These are phyloP conservation scores for Cepaea hortensis DNA, from an alignment of 2,888 invertebrate genomes.

Conservation along the genomic window DNA sequence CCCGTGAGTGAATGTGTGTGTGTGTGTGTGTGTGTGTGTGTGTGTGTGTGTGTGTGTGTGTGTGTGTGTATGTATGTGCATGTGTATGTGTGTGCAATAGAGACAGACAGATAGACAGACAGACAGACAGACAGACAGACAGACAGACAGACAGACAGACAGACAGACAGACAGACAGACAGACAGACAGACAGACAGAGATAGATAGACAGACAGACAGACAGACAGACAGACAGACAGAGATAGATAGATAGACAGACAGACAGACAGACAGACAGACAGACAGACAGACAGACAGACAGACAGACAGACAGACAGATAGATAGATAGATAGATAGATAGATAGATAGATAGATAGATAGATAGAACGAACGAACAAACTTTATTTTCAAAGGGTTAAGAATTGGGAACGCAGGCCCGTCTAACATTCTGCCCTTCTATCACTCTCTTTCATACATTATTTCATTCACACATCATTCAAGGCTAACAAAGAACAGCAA, in stretches of 20 bases:
- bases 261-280: no score
- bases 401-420: no score
- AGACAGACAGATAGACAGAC: not conserved
- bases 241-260: not conserved
- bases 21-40: not conserved
- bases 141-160: constrained; percentile 7
- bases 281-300: no score
- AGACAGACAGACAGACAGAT: no score
- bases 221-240: not conserved
- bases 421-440: no score
- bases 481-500: no score
- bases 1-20: not conserved
- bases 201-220: not conserved
- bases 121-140: constrained; percentile 11
- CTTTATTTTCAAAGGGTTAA: no score
- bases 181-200: not conserved
- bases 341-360: no score
- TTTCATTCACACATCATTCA: no score
- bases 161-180: constrained; percentile 4
- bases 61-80: not conserved
- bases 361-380: no score
- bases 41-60: not conserved
- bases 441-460: no score
- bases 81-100: not conserved
- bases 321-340: no score